Base-by-base conservation (phyloP, 2,113 vertebrate species). In the Tachysurus vachellii region DNA sequence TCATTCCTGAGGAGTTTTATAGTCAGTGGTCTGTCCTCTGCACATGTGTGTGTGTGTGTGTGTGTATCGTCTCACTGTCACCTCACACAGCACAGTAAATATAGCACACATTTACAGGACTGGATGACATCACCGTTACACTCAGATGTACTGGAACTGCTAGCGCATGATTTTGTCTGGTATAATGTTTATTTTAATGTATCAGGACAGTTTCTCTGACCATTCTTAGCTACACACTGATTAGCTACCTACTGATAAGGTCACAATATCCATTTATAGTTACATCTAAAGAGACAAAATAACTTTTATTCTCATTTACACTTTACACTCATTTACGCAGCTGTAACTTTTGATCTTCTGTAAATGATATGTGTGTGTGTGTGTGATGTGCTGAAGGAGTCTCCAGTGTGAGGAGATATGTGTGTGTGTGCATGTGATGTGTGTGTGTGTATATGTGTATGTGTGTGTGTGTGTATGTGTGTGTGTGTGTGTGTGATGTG, bases 41-140 rank as follows among this genome's bases (percentile, higher is more conserved):
- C n/a, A n/a, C n/a, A n/a, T n/a, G 36, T 36, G 36, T 36, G 36
- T 36, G 36, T 36, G 36, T 28, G 73, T 77, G 75, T 54, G 79
- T 82, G 31, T 82, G 42, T 82, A 19, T 66, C 17, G 5, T 81
- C 56, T 81, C 59, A 16, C 59, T 47, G 42, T 66, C 59, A 64
- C 14, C n/a, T 80, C 77, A 2, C 28, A 3, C 75, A 9, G 16
- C 42, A 66, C 59, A 54, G 62, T 83, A 83, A 83, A 83, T 68
- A 70, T 83, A 83, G 82, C 44, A 5, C 44, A n/a, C n/a, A 53
- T 28, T 54, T 68, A 70, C 82, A 31, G 82, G 26, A 70, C 10
- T 28, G 10, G n/a, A 31, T 82, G 81, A 82, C 80, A 82, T 82
- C 81, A 70, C 36, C 44, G 10, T 47, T 9, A 53, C 62, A 83